phyloP scores from a whole-genome alignment of 2,113 vertebrate genomes.

The Austrofundulus limnaeus region DNA sequence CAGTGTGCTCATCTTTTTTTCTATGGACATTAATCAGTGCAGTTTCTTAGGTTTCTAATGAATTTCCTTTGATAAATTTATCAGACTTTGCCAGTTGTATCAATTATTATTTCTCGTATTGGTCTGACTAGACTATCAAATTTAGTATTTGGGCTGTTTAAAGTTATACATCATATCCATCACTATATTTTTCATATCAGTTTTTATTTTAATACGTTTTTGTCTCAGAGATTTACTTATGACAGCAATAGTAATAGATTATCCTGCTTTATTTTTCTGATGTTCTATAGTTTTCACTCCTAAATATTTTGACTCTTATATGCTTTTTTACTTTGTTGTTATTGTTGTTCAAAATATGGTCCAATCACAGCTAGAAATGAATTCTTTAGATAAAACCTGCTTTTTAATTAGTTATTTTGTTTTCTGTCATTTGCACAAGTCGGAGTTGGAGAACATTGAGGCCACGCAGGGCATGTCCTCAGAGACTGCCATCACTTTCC shows the following conservation, averaged over 20 bases:
- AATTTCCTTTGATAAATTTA: slow-evolving; percentile 8
- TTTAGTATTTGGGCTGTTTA: slow-evolving; percentile 83
- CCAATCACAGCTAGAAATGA: background rate
- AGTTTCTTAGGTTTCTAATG: slow-evolving; percentile 16
- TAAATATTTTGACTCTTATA: background rate
- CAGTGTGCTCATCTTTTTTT: slow-evolving; percentile 29
- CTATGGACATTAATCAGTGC: slow-evolving; percentile 9
- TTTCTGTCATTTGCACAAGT: slow-evolving; percentile 76
- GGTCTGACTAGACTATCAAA: slow-evolving; percentile 87
- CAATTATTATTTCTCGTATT: slow-evolving; percentile 59
- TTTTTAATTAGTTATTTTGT: background rate
- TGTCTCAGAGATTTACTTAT: background rate
- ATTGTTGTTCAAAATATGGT: background rate
- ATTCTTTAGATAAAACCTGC: background rate
- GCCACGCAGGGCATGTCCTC: slow-evolving; percentile 97
- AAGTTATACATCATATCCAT: slow-evolving; percentile 45
- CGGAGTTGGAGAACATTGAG: slow-evolving; percentile 93
- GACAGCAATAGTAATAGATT: background rate
- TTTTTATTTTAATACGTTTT: background rate
- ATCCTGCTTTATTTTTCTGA: background rate
- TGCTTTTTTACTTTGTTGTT: no score
- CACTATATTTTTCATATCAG: no score
- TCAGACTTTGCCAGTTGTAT: slow-evolving; percentile 12
- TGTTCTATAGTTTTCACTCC: no score
- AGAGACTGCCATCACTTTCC: slow-evolving; percentile 93